A percentile compares a stretch with the other conserved stretches of the same genome.
Evolutionary conservation across 1,140 invertebrate genomes (phyloP).

Genomic region (Sycophaga agraensis): DNA sequence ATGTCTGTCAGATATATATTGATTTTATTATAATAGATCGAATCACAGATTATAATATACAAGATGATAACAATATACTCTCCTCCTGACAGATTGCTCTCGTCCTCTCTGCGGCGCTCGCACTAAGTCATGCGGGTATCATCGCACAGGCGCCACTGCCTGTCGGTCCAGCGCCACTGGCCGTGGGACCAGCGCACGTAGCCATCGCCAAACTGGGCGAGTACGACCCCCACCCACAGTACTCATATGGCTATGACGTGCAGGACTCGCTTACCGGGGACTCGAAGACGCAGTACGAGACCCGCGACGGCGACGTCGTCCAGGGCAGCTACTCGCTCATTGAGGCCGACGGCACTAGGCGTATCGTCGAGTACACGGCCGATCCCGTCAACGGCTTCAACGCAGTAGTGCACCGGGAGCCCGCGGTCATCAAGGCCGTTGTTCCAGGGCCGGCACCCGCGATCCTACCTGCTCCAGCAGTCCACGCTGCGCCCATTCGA

Average conservation of each 20-base stretch:
- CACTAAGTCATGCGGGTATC: conserved; percentile 31
- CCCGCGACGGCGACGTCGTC: conserved; percentile 62
- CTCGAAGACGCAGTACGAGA: conserved; percentile 67
- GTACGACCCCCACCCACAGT: conserved; percentile 62
- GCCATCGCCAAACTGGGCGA: conserved; percentile 35
- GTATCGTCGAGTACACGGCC: conserved; percentile 52
- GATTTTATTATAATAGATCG: too few relatives aligned
- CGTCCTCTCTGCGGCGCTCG: conserved; percentile 31
- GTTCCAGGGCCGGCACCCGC: conserved; percentile 28
- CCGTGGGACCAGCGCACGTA: conserved; percentile 31
- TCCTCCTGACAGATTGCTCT: conserved; percentile 33
- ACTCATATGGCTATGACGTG: conserved; percentile 65
- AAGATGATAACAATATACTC: too few relatives aligned
- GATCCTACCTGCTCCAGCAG: too few relatives aligned
- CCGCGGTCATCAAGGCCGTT: conserved; percentile 36
- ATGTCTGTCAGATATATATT: too few relatives aligned
- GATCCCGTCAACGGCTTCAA: conserved; percentile 57
- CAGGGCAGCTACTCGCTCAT: conserved; percentile 53
- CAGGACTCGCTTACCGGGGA: conserved; percentile 69
- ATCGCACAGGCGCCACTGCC: conserved; percentile 33
- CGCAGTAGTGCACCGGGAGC: conserved; percentile 53
- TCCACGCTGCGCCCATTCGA: too few relatives aligned
- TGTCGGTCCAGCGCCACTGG: conserved; percentile 26
- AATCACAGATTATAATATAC: too few relatives aligned
- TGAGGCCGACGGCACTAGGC: conserved; percentile 54